These are phyloP conservation scores for Harpagifer antarcticus DNA, from an alignment of 2,797 vertebrate genomes.

Conservation along the genomic window DNA sequence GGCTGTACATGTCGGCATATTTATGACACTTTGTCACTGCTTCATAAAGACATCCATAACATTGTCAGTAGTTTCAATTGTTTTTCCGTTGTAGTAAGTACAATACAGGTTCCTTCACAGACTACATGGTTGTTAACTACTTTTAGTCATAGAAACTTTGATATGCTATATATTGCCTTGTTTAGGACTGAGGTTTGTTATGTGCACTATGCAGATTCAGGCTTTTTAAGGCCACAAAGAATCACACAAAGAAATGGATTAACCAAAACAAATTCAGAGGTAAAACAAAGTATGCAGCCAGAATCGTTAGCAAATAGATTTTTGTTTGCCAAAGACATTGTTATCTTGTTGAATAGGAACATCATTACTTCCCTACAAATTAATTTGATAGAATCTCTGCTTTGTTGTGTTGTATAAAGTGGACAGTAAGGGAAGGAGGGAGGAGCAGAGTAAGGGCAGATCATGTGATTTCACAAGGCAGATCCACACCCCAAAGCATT, in stretches of 20 bases:
- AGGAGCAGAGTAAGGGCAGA: slow-evolving; percentile 15
- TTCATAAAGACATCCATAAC: neutral
- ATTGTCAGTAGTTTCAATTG: neutral
- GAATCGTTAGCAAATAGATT: slow-evolving; percentile 19
- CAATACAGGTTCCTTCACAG: neutral
- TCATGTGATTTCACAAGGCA: slow-evolving; percentile 36
- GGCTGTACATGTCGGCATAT: neutral
- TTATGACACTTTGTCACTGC: neutral
- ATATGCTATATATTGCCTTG: too few species aligned
- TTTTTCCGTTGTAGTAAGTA: neutral
- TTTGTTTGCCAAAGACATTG: slow-evolving; percentile 33
- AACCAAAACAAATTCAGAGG: slow-evolving; percentile 1
- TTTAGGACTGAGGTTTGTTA: too few species aligned
- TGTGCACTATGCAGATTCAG: neutral
- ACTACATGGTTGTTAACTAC: neutral
- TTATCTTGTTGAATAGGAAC: slow-evolving; percentile 38
- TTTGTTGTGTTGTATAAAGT: slow-evolving; percentile 34
- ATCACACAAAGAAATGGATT: slow-evolving; percentile 14
- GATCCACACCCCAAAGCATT: slow-evolving; percentile 34
- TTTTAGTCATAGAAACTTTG: too few species aligned
- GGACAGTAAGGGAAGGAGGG: slow-evolving; percentile 15
- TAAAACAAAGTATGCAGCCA: slow-evolving; percentile 27
- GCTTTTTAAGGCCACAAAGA: neutral
- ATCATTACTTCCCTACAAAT: slow-evolving; percentile 56
- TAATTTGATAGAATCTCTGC: slow-evolving; percentile 47